Percentiles rank a stretch among this genome's conserved stretches.
Evolutionary conservation across 2,888 invertebrate genomes (phyloP).

Genomic region (Nomada lathburiana): DNA sequence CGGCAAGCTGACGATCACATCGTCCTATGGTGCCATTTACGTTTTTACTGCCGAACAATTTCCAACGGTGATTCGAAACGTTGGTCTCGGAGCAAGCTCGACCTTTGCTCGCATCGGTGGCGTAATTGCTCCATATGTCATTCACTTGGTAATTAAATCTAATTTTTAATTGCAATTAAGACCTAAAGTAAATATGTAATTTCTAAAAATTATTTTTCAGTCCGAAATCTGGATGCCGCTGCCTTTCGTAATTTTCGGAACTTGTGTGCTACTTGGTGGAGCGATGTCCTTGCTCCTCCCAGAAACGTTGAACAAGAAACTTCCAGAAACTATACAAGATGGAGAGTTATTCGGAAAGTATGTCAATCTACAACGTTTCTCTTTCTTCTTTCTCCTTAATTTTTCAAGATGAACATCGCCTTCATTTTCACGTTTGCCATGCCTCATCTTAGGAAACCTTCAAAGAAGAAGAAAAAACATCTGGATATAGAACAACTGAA

Average conservation of each 20-base stretch:
- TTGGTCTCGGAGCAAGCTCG: constrained; percentile 88
- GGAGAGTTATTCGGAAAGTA: constrained; percentile 88
- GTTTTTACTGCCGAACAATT: constrained; percentile 91
- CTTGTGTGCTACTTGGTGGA: constrained; percentile 86
- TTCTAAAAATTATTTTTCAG: constrained; percentile 77
- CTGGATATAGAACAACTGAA: constrained; percentile 75
- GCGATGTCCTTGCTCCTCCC: constrained; percentile 87
- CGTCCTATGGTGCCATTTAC: constrained; percentile 90
- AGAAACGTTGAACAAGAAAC: constrained; percentile 88
- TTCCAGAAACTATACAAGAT: constrained; percentile 89
- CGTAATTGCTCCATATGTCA: constrained; percentile 87
- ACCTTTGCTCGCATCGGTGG: constrained; percentile 88
- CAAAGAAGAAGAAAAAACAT: constrained; percentile 73
- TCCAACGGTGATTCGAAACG: constrained; percentile 89
- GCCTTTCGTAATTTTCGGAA: constrained; percentile 87
- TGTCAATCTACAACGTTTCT: constrained; percentile 4
- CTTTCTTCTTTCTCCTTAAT: not conserved
- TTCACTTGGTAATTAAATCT: constrained; percentile 85
- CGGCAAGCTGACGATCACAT: constrained; percentile 90
- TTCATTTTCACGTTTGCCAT: not conserved
- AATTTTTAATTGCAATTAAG: not conserved
- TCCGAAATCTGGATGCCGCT: constrained; percentile 86
- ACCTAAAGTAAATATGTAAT: not conserved
- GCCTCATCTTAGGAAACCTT: constrained; percentile 60
- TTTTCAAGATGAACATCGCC: not conserved